Evolutionary conservation across 2,113 vertebrate genomes (phyloP), one percentile per base, ranked within the genome.

Genomic region (Elgaria multicarinata): DNA sequence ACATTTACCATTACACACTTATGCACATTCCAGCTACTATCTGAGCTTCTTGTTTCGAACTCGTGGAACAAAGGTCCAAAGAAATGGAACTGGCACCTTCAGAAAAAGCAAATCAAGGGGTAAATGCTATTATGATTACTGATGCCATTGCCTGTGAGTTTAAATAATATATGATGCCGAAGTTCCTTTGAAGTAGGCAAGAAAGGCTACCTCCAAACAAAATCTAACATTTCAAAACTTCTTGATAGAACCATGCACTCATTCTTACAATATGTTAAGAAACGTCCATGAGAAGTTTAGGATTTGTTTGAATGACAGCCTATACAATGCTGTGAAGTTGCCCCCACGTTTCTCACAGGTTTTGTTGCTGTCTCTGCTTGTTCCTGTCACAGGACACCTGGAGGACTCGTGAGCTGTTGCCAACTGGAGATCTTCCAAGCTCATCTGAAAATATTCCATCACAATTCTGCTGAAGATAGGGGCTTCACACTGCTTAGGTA

Each of bases 1-100:
- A 84, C 71, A 89, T 95, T 96, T 93, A 91, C 92, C 91, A 22
- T 83, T 90, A 92, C 85, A 85, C 84, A 87, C 69, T 89, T 85
- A 26, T 0, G 79, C 46, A 87, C 74, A 69, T 91, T 93, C 90
- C 39, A 93, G 66, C 71, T 93, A 2, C 84, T 81, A 58, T 83
- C 64, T 67, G 90, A 36, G 33, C 93, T 71, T 79, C 46, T 33
- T 87, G 13, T 85, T 89, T 89, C 83, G 76, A 79, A 90, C 76
- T 87, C 91, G 91, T 89, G 93, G 83, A 58, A 76, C 92, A 91
- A 92, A 42, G 86, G 74, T 86, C 93, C 55, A 83, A 75, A 71
- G 28, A 67, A 78, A 66, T 0, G 42, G 42, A 77, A 18, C 1
- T 83, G 87, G 83, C 0, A 2, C 13, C 86, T 46, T 85, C 62